Base-by-base conservation (phyloP, 2,797 vertebrate species). In the Triplophysa bombifrons region DNA sequence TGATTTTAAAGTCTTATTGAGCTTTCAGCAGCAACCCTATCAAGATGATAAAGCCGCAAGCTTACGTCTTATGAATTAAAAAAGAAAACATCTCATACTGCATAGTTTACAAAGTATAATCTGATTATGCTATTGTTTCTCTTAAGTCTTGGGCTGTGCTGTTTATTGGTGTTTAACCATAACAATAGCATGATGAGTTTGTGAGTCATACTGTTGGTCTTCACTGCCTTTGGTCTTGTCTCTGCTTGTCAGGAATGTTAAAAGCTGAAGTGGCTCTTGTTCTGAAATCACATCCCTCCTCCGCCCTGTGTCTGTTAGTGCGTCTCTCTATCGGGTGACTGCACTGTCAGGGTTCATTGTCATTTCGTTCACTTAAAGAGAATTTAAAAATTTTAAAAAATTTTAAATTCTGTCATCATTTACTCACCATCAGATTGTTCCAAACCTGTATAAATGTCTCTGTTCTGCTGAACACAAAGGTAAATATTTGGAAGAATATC, bases 171-270 rank as follows among this genome's bases (percentile, higher is more conserved):
- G 38, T 51, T 2, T 50, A 65, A n/a, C 25, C 65, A 48, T 46
- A 58, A 63, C 60, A 63, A 64, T 17, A 30, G 19, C 44, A 44
- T 17, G 14, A 51, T 46, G 63, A 22, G 64, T 61, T 63, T n/a
- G 10, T 46, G 51, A 53, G n/a, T 76, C 20, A 46, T 56, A 72
- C 65, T 72, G 27, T 55, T 60, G 71, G 61, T 72, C 58, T 74
- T 71, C 78, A 73, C 58, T 80, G 75, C 73, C 71, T 64, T 61
- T 66, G 55, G 83, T 91, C 93, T 76, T 93, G 93, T 92, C 90
- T 83, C 76, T 88, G 90, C 93, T 90, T 89, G 93, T 90, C 86
- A 90, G 87, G 86, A 92, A 94, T 94, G 92, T 90, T 91, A 85
- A 20, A 20, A 78, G 86, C 82, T 81, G 56, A 58, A 77, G 70